Conservation (phyloP, 2,113 vertebrate species). For the Hassar affinis region DNA sequence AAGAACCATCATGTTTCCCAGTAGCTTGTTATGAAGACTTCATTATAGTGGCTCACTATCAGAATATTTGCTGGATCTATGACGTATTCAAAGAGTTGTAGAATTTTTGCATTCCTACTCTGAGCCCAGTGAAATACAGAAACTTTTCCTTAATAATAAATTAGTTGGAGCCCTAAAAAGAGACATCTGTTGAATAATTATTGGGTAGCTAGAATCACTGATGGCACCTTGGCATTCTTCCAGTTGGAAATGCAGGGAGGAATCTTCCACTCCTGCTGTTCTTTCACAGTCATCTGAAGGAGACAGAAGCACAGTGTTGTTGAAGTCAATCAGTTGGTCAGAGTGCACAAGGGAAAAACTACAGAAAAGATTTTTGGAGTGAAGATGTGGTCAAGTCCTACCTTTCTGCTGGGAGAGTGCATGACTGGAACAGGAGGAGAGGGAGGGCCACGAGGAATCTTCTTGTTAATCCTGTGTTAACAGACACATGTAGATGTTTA, state of each 20-base stretch:
- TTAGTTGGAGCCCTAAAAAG: too few relatives aligned
- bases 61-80: neutral
- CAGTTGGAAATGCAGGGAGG: constrained; percentile 99
- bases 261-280: constrained; percentile 99
- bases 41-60: neutral
- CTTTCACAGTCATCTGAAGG: constrained; percentile 94
- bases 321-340: neutral
- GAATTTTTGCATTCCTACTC: neutral
- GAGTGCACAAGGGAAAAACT: neutral
- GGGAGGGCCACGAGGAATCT: constrained; percentile 94
- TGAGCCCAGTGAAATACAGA: neutral
- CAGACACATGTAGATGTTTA: neutral
- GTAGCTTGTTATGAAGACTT: neutral
- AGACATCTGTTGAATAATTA: neutral
- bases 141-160: too few relatives aligned
- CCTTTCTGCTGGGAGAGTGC: constrained; percentile 98
- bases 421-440: constrained; percentile 98
- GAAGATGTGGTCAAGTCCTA: constrained; percentile 52
- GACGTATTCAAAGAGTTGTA: neutral
- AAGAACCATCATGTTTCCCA: neutral
- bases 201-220: neutral
- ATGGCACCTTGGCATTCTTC: constrained; percentile 96
- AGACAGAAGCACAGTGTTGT: neutral
- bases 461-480: constrained; percentile 91
- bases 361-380: neutral